Conservation (phyloP, 2,888 invertebrate genomes). For the Thereva unica region DNA sequence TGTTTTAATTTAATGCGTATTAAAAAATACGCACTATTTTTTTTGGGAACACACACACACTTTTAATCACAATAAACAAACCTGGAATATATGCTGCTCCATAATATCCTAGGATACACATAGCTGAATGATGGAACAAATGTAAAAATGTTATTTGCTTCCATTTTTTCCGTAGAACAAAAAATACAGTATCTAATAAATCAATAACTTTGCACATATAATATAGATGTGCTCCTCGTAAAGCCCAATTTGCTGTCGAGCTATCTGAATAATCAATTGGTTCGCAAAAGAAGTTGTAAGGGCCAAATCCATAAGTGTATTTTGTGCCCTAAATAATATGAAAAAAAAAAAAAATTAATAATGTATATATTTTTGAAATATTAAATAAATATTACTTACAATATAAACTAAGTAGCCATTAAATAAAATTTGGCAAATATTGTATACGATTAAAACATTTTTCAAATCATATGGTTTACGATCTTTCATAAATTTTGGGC, state of each 20-base stretch:
- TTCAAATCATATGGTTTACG: conserved; percentile 66
- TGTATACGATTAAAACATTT: conserved; percentile 68
- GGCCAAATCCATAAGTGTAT: conserved; percentile 57
- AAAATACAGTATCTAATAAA: conserved; percentile 72
- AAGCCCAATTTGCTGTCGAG: conserved; percentile 54
- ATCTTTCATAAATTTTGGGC: conserved; percentile 71
- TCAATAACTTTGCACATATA: conserved; percentile 67
- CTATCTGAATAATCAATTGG: conserved; percentile 29
- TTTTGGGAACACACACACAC: neutral
- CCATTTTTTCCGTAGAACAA: conserved; percentile 74
- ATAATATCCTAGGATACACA: conserved; percentile 69
- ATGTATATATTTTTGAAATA: conserved; percentile 2
- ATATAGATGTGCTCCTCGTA: conserved; percentile 62
- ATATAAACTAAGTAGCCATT: conserved; percentile 62
- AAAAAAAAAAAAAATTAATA: conserved; percentile 36
- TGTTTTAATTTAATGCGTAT: too few relatives aligned
- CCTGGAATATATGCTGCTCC: conserved; percentile 62
- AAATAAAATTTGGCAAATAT: conserved; percentile 66
- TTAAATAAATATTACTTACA: conserved; percentile 53
- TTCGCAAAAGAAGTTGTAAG: conserved; percentile 37
- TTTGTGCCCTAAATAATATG: conserved; percentile 49
- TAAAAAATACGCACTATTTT: too few relatives aligned
- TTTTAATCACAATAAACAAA: conserved; percentile 1
- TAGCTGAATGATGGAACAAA: conserved; percentile 78
- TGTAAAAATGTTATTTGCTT: conserved; percentile 77